A percentile compares a stretch with the other conserved stretches of the same genome.
Evolutionary conservation across 2,113 vertebrate genomes (phyloP).

Genomic region (Trachemys scripta): DNA sequence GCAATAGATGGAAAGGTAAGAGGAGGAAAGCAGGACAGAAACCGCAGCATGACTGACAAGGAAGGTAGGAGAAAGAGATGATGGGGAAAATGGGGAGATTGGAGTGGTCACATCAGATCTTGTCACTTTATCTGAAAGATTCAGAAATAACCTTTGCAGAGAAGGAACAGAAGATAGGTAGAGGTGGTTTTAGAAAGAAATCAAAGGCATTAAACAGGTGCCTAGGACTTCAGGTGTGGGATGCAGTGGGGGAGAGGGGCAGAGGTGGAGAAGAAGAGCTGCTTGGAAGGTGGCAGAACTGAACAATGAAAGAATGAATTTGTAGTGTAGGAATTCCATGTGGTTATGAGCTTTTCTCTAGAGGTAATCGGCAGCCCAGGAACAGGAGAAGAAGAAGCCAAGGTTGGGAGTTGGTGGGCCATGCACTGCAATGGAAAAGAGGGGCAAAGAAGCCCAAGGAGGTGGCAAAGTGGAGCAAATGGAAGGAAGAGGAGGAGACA

Average conservation of each 20-base stretch:
- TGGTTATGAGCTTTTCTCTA: conserved; percentile 4
- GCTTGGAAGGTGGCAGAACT: not conserved
- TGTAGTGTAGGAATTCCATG: not conserved
- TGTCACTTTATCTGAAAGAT: not conserved
- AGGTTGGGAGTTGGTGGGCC: conserved; percentile 42
- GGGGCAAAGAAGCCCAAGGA: conserved; percentile 4
- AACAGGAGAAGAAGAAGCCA: conserved; percentile 33
- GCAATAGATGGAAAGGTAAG: not conserved
- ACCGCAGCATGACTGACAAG: not conserved
- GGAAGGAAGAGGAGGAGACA: conserved; percentile 19
- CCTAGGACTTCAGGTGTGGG: not conserved
- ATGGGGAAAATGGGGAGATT: not conserved
- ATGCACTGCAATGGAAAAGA: conserved; percentile 23
- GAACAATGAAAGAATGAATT: not conserved
- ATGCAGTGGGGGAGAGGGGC: not conserved
- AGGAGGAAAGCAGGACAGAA: not conserved
- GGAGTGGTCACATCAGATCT: not conserved
- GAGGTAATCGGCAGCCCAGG: conserved; percentile 12
- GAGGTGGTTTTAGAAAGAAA: not conserved
- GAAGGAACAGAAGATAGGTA: not conserved
- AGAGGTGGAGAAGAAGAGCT: not conserved
- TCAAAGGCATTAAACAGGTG: not conserved
- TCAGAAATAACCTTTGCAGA: not conserved
- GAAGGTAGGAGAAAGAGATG: not conserved
- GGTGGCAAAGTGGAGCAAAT: not conserved